A percentile compares a stretch with the other conserved stretches of the same genome.
Conservation (phyloP, 2,797 vertebrate genomes). For the Apogon talboti region DNA sequence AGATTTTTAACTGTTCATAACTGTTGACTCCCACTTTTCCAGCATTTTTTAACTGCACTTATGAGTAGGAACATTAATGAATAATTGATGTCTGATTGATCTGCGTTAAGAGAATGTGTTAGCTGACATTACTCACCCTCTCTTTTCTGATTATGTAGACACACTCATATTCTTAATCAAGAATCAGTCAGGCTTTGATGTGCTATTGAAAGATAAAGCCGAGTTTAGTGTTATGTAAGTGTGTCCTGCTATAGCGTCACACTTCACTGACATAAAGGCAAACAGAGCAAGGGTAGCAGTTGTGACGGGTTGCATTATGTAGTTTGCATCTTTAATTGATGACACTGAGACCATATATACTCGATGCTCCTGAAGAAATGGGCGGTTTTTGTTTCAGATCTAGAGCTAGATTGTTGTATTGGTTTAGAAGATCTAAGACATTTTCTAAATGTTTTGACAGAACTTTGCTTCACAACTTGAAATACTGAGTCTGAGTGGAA, state of each 20-base stretch:
- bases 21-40: conserved; percentile 6
- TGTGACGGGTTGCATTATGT: background rate
- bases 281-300: background rate
- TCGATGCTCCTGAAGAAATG: background rate
- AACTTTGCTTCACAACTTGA: too few relatives aligned
- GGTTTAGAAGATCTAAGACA: too few relatives aligned
- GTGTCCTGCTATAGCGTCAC: background rate
- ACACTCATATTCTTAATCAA: conserved; percentile 2
- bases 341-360: background rate
- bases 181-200: background rate
- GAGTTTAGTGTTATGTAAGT: background rate
- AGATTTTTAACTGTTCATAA: conserved; percentile 18
- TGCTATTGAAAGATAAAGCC: conserved; percentile 4
- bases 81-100: conserved; percentile 34
- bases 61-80: conserved; percentile 27
- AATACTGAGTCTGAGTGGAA: too few relatives aligned
- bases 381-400: too few relatives aligned
- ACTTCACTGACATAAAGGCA: background rate
- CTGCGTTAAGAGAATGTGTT: background rate
- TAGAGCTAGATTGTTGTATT: too few relatives aligned
- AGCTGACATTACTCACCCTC: conserved; percentile 1
- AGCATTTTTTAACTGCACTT: conserved; percentile 14
- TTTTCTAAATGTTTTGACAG: too few relatives aligned
- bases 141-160: too few relatives aligned
- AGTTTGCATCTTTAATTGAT: background rate